Base-by-base conservation (phyloP, 2,113 vertebrate species). In the Stegastes partitus region DNA sequence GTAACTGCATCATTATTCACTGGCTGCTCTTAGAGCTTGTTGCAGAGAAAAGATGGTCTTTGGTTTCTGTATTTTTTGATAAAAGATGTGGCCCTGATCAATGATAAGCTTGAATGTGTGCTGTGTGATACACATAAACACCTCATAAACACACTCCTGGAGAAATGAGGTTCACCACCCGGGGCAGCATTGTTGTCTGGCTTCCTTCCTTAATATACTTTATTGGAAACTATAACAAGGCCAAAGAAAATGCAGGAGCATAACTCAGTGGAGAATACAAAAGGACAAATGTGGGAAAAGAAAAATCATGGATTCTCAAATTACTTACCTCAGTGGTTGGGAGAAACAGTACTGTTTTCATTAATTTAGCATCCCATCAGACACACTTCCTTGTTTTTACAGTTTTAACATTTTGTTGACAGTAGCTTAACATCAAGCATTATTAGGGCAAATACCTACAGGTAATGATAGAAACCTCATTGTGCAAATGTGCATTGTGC, bases 1-100 rank as follows among this genome's bases (percentile, higher is more conserved):
- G 25, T 34, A 11, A 39, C 68, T 25, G 25, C 47, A 37, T 84
- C 64, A 23, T 44, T 74, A 64, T 83, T 84, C 51, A 5, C 18
- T 2, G 31, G 9, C 25, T 79, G 45, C 19, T 14, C 19, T 55
- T 22, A 68, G 31, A 62, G 34, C 9, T 65, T 22, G 22, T 7
- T 51, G 65, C 31, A n/a, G 21, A 53, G 55, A 21, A 57, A 8
- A 31, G 34, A 44, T 51, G 16, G 26, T 56, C 18, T 16, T 12
- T 26, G n/a, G 15, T 66, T 58, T 74, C 37, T 68, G 23, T 39
- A 22, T n/a, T 65, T 72, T 18, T 56, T 1, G 3, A 28, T 6
- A 19, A 61, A 19, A 21, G 28, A n/a, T 51, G 25, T 57, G 26
- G 39, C 56, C n/a, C 18, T 58, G 55, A 77, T 74, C n/a, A 54